These are phyloP conservation scores for Ornithoptera alexandrae DNA, from an alignment of 2,888 invertebrate species.

Conservation along the genomic window DNA sequence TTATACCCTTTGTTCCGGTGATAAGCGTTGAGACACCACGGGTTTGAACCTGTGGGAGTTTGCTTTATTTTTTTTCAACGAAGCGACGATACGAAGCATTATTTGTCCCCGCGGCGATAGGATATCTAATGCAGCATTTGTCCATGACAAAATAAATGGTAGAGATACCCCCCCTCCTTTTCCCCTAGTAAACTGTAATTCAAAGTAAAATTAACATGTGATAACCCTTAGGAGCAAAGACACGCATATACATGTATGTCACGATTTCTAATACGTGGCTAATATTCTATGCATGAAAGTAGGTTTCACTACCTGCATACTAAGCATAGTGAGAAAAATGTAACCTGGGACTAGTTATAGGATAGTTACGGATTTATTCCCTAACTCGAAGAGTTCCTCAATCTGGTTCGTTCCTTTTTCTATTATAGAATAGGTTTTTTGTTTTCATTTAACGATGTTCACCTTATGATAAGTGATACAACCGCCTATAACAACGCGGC, in stretches of 20 bases:
- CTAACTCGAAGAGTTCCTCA: not conserved
- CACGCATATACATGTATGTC: constrained; percentile 8
- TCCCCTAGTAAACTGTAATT: not conserved
- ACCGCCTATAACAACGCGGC: too few relatives aligned
- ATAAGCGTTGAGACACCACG: too few relatives aligned
- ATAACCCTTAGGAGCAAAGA: not conserved
- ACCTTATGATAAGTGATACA: too few relatives aligned
- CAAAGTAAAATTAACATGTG: not conserved
- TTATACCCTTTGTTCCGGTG: too few relatives aligned
- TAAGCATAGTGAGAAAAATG: constrained; percentile 2
- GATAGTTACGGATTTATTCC: not conserved
- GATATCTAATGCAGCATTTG: too few relatives aligned
- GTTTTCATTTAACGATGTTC: too few relatives aligned
- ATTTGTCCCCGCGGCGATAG: too few relatives aligned
- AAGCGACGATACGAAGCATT: too few relatives aligned
- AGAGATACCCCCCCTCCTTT: not conserved
- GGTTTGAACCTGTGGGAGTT: too few relatives aligned
- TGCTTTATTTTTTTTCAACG: too few relatives aligned
- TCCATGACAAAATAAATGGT: not conserved
- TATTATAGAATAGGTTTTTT: too few relatives aligned
- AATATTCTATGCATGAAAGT: constrained; percentile 20
- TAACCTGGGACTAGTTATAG: not conserved
- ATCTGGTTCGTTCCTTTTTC: not conserved
- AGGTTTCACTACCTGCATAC: constrained; percentile 7
- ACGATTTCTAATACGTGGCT: constrained; percentile 4